Conservation (phyloP, 2,888 invertebrate genomes). For the Pyrochroa serraticornis region DNA sequence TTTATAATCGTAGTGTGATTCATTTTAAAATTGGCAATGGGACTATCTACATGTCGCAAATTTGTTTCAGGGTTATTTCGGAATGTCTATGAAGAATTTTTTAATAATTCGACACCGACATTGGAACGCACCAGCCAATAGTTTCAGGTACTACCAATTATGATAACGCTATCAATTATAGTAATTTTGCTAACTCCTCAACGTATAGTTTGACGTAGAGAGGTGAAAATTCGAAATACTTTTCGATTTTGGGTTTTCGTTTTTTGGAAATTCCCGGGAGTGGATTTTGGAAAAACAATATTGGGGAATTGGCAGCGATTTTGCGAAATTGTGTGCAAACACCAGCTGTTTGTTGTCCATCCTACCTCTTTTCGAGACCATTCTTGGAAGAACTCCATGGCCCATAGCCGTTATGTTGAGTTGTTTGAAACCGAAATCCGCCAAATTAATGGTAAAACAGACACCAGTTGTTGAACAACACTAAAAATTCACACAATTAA, state of each 20-base stretch:
- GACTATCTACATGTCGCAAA: slow-evolving; percentile 24
- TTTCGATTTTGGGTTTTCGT: no score
- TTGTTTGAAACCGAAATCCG: neutral
- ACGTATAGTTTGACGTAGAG: no score
- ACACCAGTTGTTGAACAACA: neutral
- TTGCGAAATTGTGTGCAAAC: neutral
- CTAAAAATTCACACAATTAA: slow-evolving; percentile 6
- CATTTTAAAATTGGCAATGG: slow-evolving; percentile 31
- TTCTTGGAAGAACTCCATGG: slow-evolving; percentile 59
- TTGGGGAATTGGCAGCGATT: neutral
- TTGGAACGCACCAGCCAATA: neutral
- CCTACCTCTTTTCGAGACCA: slow-evolving; percentile 44
- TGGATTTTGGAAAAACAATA: neutral
- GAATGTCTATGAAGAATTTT: slow-evolving; percentile 18
- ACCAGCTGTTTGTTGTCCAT: neutral
- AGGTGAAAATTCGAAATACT: no score
- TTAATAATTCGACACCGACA: slow-evolving; percentile 10
- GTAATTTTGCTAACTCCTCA: no score
- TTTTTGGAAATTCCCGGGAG: neutral
- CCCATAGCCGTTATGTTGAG: slow-evolving; percentile 46
- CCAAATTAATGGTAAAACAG: neutral
- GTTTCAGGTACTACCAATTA: no score
- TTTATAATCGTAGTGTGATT: slow-evolving; percentile 29
- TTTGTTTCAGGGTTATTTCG: slow-evolving; percentile 26
- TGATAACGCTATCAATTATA: no score